Percentiles rank a stretch among this genome's conserved stretches.
Evolutionary conservation across 2,888 invertebrate species (phyloP).

Genomic region (Drosophila mimica): DNA sequence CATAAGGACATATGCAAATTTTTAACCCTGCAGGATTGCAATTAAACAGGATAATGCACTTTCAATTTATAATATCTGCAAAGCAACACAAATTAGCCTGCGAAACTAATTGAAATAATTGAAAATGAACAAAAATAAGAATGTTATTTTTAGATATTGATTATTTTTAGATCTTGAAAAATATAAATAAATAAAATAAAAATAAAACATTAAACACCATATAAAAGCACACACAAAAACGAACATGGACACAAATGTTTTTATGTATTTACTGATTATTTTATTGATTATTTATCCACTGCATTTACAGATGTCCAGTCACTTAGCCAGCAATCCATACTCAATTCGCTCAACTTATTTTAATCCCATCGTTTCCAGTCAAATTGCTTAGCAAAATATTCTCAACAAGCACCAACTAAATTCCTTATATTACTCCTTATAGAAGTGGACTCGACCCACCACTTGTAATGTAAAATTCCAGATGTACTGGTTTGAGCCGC

Average conservation of each 20-base stretch:
- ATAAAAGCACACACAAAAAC: neutral
- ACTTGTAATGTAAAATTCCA: neutral
- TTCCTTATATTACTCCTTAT: conserved; percentile 2
- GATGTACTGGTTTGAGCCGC: neutral
- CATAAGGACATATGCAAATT: conserved; percentile 23
- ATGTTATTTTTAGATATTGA: neutral
- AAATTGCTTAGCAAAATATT: conserved; percentile 16
- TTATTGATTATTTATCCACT: conserved; percentile 10
- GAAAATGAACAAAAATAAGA: neutral
- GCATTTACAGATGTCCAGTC: neutral
- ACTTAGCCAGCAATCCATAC: neutral
- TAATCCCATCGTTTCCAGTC: neutral
- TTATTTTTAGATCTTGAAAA: too few species aligned
- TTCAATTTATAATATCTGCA: neutral
- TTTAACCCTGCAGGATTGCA: neutral
- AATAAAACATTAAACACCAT: neutral
- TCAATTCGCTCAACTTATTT: neutral
- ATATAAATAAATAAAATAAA: neutral
- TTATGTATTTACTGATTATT: neutral
- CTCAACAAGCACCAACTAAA: conserved; percentile 26
- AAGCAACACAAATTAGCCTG: neutral
- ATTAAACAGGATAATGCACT: conserved; percentile 1
- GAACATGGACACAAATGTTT: neutral
- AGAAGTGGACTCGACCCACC: conserved; percentile 28
- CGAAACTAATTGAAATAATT: neutral